Percentiles rank a stretch among this genome's conserved stretches.
phyloP scores from a whole-genome alignment of 2,888 invertebrate species.

The Chalcosyrphus nemorum region DNA sequence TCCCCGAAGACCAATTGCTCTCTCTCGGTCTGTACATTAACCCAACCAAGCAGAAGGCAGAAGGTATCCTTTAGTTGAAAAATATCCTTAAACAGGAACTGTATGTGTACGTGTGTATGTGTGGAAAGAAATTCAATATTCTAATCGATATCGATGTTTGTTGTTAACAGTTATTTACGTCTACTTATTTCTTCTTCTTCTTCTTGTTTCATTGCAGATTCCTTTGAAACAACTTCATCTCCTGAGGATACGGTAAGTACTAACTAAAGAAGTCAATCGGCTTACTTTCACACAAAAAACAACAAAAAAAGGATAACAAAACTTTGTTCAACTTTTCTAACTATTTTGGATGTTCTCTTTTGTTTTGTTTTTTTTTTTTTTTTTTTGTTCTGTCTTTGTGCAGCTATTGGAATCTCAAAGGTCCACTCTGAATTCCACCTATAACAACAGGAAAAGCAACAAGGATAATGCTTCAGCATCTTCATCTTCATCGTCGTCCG shows the following conservation, averaged over 20 bases:
- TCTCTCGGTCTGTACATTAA: not conserved
- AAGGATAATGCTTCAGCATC: conserved; percentile 40
- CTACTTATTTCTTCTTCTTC: not conserved
- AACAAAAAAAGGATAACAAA: conserved; percentile 35
- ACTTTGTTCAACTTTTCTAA: conserved; percentile 53
- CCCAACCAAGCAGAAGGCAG: not conserved
- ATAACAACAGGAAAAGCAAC: conserved; percentile 60
- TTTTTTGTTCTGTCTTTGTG: conserved; percentile 64
- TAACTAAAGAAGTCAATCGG: conserved; percentile 23
- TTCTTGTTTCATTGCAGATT: conserved; percentile 59
- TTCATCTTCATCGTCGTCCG: conserved; percentile 73
- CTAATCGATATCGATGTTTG: conserved; percentile 46
- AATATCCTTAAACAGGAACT: conserved; percentile 21
- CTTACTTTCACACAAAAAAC: conserved; percentile 10
- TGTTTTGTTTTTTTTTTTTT: too few species aligned
- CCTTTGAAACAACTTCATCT: conserved; percentile 57
- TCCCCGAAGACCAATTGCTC: conserved; percentile 51
- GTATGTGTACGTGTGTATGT: too few species aligned
- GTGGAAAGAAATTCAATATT: conserved; percentile 37
- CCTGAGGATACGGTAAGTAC: conserved; percentile 66
- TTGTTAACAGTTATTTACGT: conserved; percentile 17
- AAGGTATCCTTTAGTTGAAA: conserved; percentile 1
- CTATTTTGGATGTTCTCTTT: conserved; percentile 30
- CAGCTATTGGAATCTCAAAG: conserved; percentile 79
- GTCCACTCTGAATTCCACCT: conserved; percentile 77